Percentiles rank a stretch among this genome's conserved stretches.
These are phyloP conservation scores for Geotrypetes seraphini DNA, from an alignment of 2,797 vertebrate genomes.

Conservation along the genomic window DNA sequence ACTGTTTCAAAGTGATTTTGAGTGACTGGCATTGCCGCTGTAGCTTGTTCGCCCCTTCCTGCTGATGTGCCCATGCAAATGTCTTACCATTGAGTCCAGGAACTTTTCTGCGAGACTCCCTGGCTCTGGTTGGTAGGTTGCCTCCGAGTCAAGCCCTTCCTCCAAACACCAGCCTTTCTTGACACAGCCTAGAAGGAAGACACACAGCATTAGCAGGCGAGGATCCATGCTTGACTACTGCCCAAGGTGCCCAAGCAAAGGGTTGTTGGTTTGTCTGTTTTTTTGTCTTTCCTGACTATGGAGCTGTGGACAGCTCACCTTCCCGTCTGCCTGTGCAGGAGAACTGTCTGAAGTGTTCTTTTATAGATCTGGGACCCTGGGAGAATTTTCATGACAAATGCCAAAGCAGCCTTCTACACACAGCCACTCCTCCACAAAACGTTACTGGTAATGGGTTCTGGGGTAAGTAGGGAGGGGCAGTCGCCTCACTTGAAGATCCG, in stretches of 20 bases:
- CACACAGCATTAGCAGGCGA: too few relatives aligned
- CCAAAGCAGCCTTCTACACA: slow-evolving; percentile 4
- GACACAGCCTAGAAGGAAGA: background rate
- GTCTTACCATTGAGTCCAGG: too few relatives aligned
- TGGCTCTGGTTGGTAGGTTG: background rate
- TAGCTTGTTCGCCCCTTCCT: too few relatives aligned
- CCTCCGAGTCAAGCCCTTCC: background rate
- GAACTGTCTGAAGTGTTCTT: background rate
- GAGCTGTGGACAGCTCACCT: background rate
- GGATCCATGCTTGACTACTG: too few relatives aligned
- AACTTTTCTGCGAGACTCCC: slow-evolving; percentile 17
- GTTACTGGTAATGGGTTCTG: too few relatives aligned
- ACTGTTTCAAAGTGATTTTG: too few relatives aligned
- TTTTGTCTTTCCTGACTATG: background rate
- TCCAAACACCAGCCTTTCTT: background rate
- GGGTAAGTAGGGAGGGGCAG: too few relatives aligned
- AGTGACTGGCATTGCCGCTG: too few relatives aligned
- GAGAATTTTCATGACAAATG: slow-evolving; percentile 8
- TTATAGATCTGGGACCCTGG: slow-evolving; percentile 1
- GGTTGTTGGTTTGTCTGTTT: slow-evolving; percentile 1
- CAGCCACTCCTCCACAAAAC: background rate
- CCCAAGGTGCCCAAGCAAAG: background rate
- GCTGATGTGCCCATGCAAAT: too few relatives aligned
- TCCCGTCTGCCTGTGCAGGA: rapidly evolving
- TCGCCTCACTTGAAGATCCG: too few relatives aligned